Conservation (phyloP, 2,888 invertebrate genomes). For the Drosophila longiperda region DNA sequence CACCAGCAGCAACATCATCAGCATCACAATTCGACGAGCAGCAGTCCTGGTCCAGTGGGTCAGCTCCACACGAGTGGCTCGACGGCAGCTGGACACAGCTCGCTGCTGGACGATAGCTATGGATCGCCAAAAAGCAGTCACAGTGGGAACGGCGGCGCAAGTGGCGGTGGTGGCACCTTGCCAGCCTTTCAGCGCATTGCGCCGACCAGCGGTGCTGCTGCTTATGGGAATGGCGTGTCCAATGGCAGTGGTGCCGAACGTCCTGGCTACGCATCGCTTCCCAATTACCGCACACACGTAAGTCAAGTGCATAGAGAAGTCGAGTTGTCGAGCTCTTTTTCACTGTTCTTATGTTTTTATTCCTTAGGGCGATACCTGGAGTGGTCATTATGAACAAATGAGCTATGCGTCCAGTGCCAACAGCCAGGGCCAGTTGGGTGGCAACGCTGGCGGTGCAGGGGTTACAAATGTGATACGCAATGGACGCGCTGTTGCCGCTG, state of each 20-base stretch:
- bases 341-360: constrained; percentile 17
- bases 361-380: constrained; percentile 80
- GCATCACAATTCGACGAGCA: constrained; percentile 69
- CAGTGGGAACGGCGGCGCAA: constrained; percentile 70
- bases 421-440: constrained; percentile 66
- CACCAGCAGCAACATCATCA: constrained; percentile 65
- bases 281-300: constrained; percentile 83
- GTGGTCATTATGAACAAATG: constrained; percentile 82
- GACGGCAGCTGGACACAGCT: constrained; percentile 53
- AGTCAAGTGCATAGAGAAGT: constrained; percentile 45
- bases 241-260: constrained; percentile 72
- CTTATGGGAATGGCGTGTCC: constrained; percentile 64
- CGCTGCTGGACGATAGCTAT: constrained; percentile 80
- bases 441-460: constrained; percentile 50
- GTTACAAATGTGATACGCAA: constrained; percentile 83
- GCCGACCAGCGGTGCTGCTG: constrained; percentile 56
- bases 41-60: constrained; percentile 64
- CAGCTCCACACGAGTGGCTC: constrained; percentile 60
- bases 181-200: constrained; percentile 84
- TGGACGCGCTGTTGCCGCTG: constrained; percentile 66
- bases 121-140: constrained; percentile 81
- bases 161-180: constrained; percentile 72
- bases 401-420: constrained; percentile 76
- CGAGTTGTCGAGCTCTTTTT: not conserved
- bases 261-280: constrained; percentile 77